Base-by-base conservation (phyloP, 2,113 vertebrate species). In the Hippocampus guttulatus region DNA sequence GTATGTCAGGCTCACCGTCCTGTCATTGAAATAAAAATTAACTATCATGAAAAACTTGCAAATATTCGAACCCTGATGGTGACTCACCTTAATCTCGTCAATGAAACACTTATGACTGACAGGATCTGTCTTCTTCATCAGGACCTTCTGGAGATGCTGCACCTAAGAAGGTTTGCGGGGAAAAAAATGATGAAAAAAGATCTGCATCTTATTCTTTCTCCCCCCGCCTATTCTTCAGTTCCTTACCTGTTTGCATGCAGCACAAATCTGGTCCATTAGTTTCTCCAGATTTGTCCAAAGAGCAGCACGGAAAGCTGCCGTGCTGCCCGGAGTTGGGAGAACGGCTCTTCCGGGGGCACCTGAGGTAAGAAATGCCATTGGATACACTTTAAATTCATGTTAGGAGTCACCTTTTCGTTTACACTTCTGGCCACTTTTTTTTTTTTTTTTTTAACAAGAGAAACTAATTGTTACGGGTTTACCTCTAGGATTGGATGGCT, bases 281-380 rank as follows among this genome's bases (percentile, higher is more conserved):
- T 98, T 98, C 87, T 99, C 97, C 91, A 99, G 93, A 83, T 96
- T 98, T 70, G 96, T 99, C 97, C 97, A 99, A 6, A 99, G 93
- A 21, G 96, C 93, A 67, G 97, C 97, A 64, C 97, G 93, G 81
- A 98, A 99, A 25, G 94, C 95, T 43, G 96, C 95, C 0, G 94
- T 96, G 83, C 94, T 96, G 51, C 97, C 97, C 66, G 96, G 96
- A 12, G 94, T 93, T 43, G 96, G 96, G 92, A 98, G 94, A 30
- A 94, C 88, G n/a, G 96, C 95, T 87, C 97, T 90, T 20, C 97
- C 97, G 23, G 97, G 97, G 8, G 94, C 94, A 43, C 95, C 95
- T 97, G 75, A 1, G 52, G 11, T 12, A 2, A 64, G 3, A 70
- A 15, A 65, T n/a, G 40, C 12, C 70, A 58, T 23, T n/a, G 20